Evolutionary conservation across 2,797 vertebrate genomes (phyloP).

Genomic region (Anguilla megastoma): DNA sequence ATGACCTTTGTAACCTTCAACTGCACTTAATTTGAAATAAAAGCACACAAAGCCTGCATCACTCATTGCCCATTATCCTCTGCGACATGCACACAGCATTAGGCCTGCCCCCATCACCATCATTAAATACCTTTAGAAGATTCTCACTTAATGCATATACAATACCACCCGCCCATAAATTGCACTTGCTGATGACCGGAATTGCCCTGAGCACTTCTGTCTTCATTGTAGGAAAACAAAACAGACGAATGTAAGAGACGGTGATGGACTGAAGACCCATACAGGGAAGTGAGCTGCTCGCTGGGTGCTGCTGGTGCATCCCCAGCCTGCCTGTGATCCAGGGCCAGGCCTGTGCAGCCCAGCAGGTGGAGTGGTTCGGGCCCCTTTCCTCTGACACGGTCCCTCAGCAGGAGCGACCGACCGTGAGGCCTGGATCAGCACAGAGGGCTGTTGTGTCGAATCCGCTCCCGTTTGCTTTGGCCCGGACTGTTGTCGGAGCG

Average conservation of each 20-base stretch:
- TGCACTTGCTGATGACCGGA: not conserved
- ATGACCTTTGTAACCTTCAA: not conserved
- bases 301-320: not conserved
- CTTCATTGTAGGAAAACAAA: not conserved
- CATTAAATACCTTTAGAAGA: not conserved
- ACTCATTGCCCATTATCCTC: not conserved
- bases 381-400: not conserved
- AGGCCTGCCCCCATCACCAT: not conserved
- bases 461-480: not conserved
- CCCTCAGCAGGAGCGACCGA: not conserved
- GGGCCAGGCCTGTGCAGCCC: not conserved
- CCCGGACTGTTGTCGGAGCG: not conserved
- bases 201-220: not conserved
- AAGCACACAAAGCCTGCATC: not conserved
- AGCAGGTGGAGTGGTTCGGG: not conserved
- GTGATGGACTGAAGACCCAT: not conserved
- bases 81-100: not conserved
- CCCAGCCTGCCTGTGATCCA: not conserved
- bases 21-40: not conserved
- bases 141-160: not conserved
- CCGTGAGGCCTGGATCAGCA: not conserved
- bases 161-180: not conserved
- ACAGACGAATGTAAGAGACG: not conserved
- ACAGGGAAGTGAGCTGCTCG: not conserved
- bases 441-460: not conserved